Evolutionary conservation across 2,888 invertebrate genomes (phyloP).

Genomic region (Eristalinus aeneus): DNA sequence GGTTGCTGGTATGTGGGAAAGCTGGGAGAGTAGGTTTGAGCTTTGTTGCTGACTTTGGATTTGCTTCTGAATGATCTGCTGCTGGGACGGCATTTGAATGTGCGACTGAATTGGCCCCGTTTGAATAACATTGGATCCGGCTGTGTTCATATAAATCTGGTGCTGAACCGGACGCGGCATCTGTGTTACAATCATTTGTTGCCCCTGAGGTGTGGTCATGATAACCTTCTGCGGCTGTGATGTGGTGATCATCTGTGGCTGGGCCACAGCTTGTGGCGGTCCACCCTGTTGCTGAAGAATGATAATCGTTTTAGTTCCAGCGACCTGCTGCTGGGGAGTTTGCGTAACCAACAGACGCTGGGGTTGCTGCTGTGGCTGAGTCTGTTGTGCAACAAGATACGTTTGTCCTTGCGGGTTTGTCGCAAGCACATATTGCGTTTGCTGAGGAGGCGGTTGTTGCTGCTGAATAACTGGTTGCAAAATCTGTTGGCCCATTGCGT

Average conservation of each 20-base stretch:
- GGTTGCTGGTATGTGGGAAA: conserved; percentile 80
- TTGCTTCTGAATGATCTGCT: conserved; percentile 75
- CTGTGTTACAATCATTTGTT: conserved; percentile 85
- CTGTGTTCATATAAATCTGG: conserved; percentile 69
- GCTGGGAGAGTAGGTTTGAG: conserved; percentile 75
- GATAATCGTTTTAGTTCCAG: conserved; percentile 86
- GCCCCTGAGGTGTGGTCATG: conserved; percentile 85
- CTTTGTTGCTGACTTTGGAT: conserved; percentile 60
- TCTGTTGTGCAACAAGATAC: conserved; percentile 85
- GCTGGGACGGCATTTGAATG: conserved; percentile 80
- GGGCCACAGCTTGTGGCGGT: conserved; percentile 74
- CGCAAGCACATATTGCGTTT: conserved; percentile 80
- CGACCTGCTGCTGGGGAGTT: conserved; percentile 85
- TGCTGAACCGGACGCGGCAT: conserved; percentile 77
- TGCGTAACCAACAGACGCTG: conserved; percentile 85
- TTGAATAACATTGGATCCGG: conserved; percentile 71
- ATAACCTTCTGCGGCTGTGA: conserved; percentile 82
- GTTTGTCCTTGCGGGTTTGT: conserved; percentile 83
- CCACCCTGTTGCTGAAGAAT: conserved; percentile 84
- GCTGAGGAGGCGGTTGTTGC: conserved; percentile 78
- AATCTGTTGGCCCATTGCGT: conserved; percentile 74
- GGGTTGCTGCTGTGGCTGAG: conserved; percentile 82
- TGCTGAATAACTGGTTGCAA: conserved; percentile 78
- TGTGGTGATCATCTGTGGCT: conserved; percentile 75
- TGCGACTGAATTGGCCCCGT: conserved; percentile 81